phyloP scores from a whole-genome alignment of 2,888 invertebrate species.

The Seira sanloemensis region DNA sequence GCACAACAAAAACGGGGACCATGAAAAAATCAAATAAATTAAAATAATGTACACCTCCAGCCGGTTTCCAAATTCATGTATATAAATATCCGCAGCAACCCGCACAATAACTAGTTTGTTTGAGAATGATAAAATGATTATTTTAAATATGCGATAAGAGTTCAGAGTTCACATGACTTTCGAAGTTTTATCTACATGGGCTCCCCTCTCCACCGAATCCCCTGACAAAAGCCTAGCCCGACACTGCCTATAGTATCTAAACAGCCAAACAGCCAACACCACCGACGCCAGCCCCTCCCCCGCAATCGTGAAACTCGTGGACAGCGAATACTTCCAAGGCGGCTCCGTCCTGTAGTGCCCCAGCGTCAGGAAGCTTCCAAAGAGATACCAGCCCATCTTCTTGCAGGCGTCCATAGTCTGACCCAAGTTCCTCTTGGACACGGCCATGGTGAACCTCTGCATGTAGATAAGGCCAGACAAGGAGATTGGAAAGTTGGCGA shows the following conservation, averaged over 20 bases:
- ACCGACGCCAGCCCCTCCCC: conserved; percentile 60
- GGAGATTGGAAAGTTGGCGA: conserved; percentile 62
- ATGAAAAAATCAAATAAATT: no score
- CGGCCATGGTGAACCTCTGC: conserved; percentile 29
- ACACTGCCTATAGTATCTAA: conserved; percentile 59
- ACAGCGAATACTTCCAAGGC: conserved; percentile 50
- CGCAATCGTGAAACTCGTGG: conserved; percentile 63
- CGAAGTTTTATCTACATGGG: no score
- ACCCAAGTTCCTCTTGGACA: conserved; percentile 34
- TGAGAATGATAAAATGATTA: no score
- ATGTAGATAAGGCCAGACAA: conserved; percentile 44
- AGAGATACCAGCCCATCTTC: conserved; percentile 50
- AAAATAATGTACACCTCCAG: no score
- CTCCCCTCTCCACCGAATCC: neutral
- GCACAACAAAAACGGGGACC: no score
- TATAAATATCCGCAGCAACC: no score
- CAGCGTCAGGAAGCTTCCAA: conserved; percentile 62
- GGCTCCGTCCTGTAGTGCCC: conserved; percentile 64
- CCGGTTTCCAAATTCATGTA: no score
- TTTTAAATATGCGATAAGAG: no score
- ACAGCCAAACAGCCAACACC: conserved; percentile 53
- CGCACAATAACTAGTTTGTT: no score
- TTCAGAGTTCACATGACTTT: no score
- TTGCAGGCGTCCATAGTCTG: conserved; percentile 36
- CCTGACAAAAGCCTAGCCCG: conserved; percentile 27